A percentile compares a stretch with the other conserved stretches of the same genome.
These are phyloP conservation scores for Bovichtus variegatus DNA, from an alignment of 2,797 vertebrate species.

Conservation along the genomic window DNA sequence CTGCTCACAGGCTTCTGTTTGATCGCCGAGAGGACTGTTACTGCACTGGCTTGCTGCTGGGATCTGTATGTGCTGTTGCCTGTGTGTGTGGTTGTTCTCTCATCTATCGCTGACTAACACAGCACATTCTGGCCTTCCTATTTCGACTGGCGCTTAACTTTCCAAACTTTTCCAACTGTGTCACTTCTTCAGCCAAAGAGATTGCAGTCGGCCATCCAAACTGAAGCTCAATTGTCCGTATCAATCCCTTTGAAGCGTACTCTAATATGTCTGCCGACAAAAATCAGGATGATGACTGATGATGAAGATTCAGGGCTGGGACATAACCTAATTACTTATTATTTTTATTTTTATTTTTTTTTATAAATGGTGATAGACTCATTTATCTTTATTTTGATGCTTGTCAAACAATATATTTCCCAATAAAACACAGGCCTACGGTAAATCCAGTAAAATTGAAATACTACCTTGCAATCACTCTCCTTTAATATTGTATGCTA, in stretches of 20 bases:
- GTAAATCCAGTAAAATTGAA: not conserved
- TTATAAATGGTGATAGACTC: not conserved
- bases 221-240: constrained; percentile 4
- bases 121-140: not conserved
- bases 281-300: not conserved
- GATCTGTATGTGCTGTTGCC: not conserved
- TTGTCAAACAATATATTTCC: constrained; percentile 12
- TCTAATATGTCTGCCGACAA: constrained; percentile 26
- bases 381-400: constrained; percentile 8
- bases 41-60: constrained; percentile 6
- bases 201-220: not conserved
- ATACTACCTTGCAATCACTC: not conserved
- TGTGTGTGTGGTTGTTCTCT: constrained; percentile 1
- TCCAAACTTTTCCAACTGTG: constrained; percentile 11
- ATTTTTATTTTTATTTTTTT: no score
- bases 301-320: not conserved
- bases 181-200: not conserved
- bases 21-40: not conserved
- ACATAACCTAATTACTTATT: not conserved
- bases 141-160: not conserved
- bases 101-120: not conserved
- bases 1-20: not conserved
- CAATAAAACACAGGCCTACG: not conserved
- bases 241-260: constrained; percentile 4
- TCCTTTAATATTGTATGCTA: not conserved